Evolutionary conservation across 2,888 invertebrate species (phyloP), one percentile per base, ranked within the genome.

Genomic region (Agonopterix heracliana): DNA sequence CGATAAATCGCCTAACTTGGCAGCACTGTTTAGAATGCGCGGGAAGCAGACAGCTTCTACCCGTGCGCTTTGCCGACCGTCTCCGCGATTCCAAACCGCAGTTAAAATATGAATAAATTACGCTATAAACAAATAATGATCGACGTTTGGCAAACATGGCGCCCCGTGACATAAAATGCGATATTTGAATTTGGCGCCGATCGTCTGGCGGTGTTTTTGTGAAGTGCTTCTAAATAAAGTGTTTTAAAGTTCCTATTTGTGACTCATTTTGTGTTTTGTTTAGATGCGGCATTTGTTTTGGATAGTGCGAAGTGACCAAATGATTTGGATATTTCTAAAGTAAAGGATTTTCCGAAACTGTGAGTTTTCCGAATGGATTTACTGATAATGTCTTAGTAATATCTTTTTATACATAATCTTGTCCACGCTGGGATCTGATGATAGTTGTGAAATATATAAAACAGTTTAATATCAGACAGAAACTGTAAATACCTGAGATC

Each of bases 41-140:
- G n/a, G 9, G 47, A 26, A 8, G 44, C 43, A 47, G 73, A 61
- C 54, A 51, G 55, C 61, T 72, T 70, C 69, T 71, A 62, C 58
- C 65, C 65, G 61, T 57, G 44, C 61, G 57, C 65, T 59, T 68
- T 70, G 74, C 62, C 66, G 62, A 63, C 64, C 57, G 57, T 60
- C 50, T 44, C 46, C 48, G 44, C 35, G 34, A 41, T 38, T n/a
- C 2, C 50, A 46, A 50, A 52, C 45, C 45, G 54, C 56, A 52
- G 63, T 68, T 60, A 60, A 60, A 69, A 66, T 61, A 65, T 62
- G 65, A 41, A 41, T 65, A 67, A 71, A 74, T 65, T 66, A 54
- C 61, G 62, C 61, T 54, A 59, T 66, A 71, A 72, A 72, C 66
- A 59, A 50, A 54, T 59, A 60, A 66, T 54, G 54, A 11, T 38